Conservation (phyloP, 2,113 vertebrate genomes). For the Protobothrops flavoviridis region DNA sequence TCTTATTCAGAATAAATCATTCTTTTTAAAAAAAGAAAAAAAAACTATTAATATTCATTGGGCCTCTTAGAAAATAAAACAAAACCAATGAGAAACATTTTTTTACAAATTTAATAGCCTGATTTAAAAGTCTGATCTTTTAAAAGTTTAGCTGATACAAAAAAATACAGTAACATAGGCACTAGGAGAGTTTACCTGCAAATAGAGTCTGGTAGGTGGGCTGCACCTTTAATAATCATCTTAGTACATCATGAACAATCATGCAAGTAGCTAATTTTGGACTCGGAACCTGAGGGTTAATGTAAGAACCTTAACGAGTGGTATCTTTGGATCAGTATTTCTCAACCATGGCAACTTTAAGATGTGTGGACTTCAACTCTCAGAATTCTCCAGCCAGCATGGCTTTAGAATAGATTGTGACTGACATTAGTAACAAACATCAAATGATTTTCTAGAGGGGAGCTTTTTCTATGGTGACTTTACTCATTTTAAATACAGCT, state of each 20-base stretch:
- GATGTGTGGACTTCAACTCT: neutral
- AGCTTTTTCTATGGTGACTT: neutral
- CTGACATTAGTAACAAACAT: neutral
- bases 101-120: neutral
- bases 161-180: neutral
- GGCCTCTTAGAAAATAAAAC: neutral
- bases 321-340: neutral
- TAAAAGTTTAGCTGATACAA: neutral
- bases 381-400: neutral
- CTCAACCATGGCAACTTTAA: neutral
- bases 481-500: neutral
- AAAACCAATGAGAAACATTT: neutral
- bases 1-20: neutral
- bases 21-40: neutral
- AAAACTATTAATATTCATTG: neutral
- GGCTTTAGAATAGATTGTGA: neutral
- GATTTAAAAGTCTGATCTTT: neutral
- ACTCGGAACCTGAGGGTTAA: neutral
- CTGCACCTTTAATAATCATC: neutral
- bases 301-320: neutral
- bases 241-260: neutral
- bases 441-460: neutral
- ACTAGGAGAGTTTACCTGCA: neutral
- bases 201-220: neutral
- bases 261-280: neutral